phyloP scores from a whole-genome alignment of 2,888 invertebrate species.

The Plagodis dolabraria region DNA sequence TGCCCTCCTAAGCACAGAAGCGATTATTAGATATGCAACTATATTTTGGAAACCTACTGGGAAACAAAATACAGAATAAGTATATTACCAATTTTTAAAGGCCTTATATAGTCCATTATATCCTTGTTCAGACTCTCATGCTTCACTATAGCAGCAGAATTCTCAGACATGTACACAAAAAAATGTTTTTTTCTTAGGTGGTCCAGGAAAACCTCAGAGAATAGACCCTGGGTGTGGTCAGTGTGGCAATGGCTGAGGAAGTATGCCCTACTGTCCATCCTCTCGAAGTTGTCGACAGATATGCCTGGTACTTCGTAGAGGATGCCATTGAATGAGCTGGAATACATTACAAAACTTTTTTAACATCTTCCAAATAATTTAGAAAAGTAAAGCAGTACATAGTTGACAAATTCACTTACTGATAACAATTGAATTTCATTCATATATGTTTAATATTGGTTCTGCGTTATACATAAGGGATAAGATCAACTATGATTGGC shows the following conservation, averaged over 20 bases:
- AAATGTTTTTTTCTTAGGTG: slow-evolving; percentile 40
- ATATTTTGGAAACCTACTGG: too few species aligned
- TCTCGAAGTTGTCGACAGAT: slow-evolving; percentile 85
- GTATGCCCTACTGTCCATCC: slow-evolving; percentile 74
- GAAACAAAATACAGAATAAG: too few species aligned
- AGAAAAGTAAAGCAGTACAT: too few species aligned
- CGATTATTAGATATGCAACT: too few species aligned
- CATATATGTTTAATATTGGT: too few species aligned
- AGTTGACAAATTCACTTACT: too few species aligned
- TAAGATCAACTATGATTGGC: too few species aligned
- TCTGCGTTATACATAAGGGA: too few species aligned
- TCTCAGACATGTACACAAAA: slow-evolving; percentile 55
- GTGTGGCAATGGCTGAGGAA: slow-evolving; percentile 88
- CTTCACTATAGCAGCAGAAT: slow-evolving; percentile 52
- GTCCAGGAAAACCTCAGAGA: slow-evolving; percentile 27
- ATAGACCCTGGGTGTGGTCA: slow-evolving; percentile 86
- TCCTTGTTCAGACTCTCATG: slow-evolving; percentile 34
- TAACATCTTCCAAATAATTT: too few species aligned
- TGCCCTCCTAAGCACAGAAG: too few species aligned
- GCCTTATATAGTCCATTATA: slow-evolving; percentile 43
- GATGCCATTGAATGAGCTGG: slow-evolving; percentile 81
- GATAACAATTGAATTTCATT: too few species aligned
- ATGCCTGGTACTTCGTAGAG: slow-evolving; percentile 86
- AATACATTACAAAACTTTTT: neutral
- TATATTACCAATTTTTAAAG: slow-evolving; percentile 52